Evolutionary conservation across 2,888 invertebrate genomes (phyloP), one percentile per base, ranked within the genome.

Genomic region (Hydroisotoma schaefferi): DNA sequence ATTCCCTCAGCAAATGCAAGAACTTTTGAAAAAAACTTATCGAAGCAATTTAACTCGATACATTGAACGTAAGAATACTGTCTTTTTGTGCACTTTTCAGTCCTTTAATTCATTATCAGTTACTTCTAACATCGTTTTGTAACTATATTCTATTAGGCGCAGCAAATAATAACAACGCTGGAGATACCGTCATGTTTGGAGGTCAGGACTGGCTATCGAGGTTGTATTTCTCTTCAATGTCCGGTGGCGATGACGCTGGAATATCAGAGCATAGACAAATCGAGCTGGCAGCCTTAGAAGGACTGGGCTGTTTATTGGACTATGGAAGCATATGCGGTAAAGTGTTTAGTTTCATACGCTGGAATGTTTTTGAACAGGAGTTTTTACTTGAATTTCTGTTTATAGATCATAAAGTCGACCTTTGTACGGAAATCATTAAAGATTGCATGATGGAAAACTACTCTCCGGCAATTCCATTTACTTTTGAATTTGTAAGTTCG

Each of bases 401-500:
- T 47, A 3, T 46, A 68, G 70, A 62, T 38, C 55, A 63, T 23
- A 49, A 47, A 20, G 18, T 53, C 1, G 61, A 65, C 4, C 18
- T 65, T 12, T 63, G 68, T 25, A 38, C 8, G 1, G 63, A 61
- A 8, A n/a, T 67, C 10, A 4, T 65, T 2, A 53, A 53, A 12
- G 65, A 67, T 38, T 62, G 62, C n/a, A 25, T 47, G 1, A 23
- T n/a, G 8, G 60, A 66, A 51, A 29, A 28, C 10, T 61, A 46
- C 38, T 46, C n/a, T 15, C 48, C 53, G 40, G 47, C 56, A 8
- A 59, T 65, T 43, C 61, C 62, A 5, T 64, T 58, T 43, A 37
- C 65, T 18, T 69, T 70, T 52, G 67, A 68, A 25, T 51, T 65
- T 44, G 70, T 70, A 60, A 59, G 43, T 38, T 33, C 18, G 10